Evolutionary conservation across 2,113 vertebrate genomes (phyloP).

Genomic region (Paralichthys olivaceus): DNA sequence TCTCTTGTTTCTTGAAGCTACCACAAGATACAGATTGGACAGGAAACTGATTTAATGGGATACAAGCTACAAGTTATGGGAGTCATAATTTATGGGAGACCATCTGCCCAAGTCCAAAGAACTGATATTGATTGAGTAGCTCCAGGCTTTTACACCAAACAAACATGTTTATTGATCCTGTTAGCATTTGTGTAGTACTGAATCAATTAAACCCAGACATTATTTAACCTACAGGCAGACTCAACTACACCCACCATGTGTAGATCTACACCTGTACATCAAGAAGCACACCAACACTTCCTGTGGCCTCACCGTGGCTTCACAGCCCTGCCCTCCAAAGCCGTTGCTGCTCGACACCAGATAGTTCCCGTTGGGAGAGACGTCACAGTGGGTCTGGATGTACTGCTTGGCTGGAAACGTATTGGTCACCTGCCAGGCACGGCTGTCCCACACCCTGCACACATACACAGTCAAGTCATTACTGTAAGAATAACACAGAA

Average conservation of each 20-base stretch:
- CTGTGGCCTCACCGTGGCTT: constrained; percentile 88
- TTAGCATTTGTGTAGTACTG: not conserved
- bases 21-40: too few relatives aligned
- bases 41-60: too few relatives aligned
- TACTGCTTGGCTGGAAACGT: constrained; percentile 90
- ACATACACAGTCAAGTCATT: not conserved
- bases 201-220: not conserved
- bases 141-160: not conserved
- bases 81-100: not conserved
- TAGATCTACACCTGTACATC: not conserved
- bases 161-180: not conserved
- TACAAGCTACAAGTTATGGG: too few relatives aligned
- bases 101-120: not conserved
- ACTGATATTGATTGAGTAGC: not conserved
- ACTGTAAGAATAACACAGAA: not conserved
- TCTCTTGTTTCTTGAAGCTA: too few relatives aligned
- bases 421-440: constrained; percentile 89
- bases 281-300: constrained; percentile 17
- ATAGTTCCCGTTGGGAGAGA: constrained; percentile 85
- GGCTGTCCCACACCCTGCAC: constrained; percentile 93
- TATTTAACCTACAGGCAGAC: not conserved
- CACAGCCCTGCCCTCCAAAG: constrained; percentile 89
- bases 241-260: not conserved
- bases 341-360: constrained; percentile 93
- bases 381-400: constrained; percentile 94